Evolutionary conservation across 1,140 invertebrate genomes (phyloP).

Genomic region (Ptiloglossa arizonensis): DNA sequence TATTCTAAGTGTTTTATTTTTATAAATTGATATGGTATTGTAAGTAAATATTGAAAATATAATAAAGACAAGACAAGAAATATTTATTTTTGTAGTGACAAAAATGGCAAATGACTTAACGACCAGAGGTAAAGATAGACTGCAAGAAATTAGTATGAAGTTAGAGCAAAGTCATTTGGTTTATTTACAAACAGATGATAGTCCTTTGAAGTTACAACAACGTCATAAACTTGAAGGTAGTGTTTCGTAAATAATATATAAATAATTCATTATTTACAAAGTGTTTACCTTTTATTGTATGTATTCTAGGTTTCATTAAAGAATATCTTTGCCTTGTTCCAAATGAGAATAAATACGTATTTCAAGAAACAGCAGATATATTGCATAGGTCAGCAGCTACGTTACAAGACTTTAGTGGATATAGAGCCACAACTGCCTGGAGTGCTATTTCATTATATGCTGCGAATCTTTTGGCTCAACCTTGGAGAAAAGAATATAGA

Average conservation of each 20-base stretch:
- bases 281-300: conserved; percentile 5
- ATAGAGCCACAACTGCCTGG: conserved; percentile 90
- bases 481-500: conserved; percentile 93
- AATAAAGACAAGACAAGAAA: not conserved
- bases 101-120: conserved; percentile 81
- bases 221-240: conserved; percentile 89
- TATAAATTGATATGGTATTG: not conserved
- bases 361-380: conserved; percentile 88
- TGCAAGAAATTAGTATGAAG: conserved; percentile 85
- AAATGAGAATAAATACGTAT: conserved; percentile 90
- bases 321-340: conserved; percentile 89
- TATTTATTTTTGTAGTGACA: conserved; percentile 42
- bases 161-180: conserved; percentile 88
- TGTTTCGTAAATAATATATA: not conserved
- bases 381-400: conserved; percentile 87
- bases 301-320: conserved; percentile 87
- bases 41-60: not conserved
- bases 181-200: conserved; percentile 90
- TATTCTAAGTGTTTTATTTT: not conserved
- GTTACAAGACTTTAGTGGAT: conserved; percentile 89
- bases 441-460: conserved; percentile 92
- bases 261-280: not conserved
- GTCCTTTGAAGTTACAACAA: conserved; percentile 87
- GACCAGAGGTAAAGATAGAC: conserved; percentile 79
- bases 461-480: conserved; percentile 91